Percentiles rank a stretch among this genome's conserved stretches.
Conservation (phyloP, 2,888 invertebrate species). For the Blomia tropicalis region DNA sequence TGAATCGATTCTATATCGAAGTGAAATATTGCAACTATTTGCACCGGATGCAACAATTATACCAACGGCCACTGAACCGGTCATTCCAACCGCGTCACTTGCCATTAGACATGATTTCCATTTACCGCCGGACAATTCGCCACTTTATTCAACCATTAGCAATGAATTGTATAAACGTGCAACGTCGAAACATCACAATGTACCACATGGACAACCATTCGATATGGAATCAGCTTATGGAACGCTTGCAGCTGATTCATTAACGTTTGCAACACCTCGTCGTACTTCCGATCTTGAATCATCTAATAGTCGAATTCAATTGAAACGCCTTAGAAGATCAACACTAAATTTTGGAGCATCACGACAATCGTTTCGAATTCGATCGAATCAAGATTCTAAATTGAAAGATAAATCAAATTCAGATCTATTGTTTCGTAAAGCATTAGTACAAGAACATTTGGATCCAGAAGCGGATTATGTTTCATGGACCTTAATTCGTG, state of each 20-base stretch:
- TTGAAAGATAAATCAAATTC: neutral
- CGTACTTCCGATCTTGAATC: neutral
- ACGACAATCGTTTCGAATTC: neutral
- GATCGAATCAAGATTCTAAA: neutral
- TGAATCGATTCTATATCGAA: slow-evolving; percentile 5
- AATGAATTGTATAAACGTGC: slow-evolving; percentile 7
- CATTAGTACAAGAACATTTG: slow-evolving; percentile 14
- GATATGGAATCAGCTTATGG: neutral
- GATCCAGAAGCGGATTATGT: slow-evolving; percentile 20
- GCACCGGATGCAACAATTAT: neutral
- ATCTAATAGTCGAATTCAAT: neutral
- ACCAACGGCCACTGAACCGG: no score
- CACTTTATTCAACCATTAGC: slow-evolving; percentile 3
- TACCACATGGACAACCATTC: neutral
- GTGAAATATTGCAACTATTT: slow-evolving; percentile 1
- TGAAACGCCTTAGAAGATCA: neutral
- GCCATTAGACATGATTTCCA: neutral
- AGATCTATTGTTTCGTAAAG: slow-evolving; percentile 7
- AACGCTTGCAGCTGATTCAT: neutral
- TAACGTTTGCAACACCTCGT: neutral
- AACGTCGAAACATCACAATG: neutral
- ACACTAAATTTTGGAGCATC: neutral
- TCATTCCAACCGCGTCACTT: neutral
- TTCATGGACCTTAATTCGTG: slow-evolving; percentile 13
- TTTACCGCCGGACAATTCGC: neutral